A percentile compares a stretch with the other conserved stretches of the same genome.
phyloP scores from a whole-genome alignment of 2,113 vertebrate genomes.

The Halcyon malimbica region DNA sequence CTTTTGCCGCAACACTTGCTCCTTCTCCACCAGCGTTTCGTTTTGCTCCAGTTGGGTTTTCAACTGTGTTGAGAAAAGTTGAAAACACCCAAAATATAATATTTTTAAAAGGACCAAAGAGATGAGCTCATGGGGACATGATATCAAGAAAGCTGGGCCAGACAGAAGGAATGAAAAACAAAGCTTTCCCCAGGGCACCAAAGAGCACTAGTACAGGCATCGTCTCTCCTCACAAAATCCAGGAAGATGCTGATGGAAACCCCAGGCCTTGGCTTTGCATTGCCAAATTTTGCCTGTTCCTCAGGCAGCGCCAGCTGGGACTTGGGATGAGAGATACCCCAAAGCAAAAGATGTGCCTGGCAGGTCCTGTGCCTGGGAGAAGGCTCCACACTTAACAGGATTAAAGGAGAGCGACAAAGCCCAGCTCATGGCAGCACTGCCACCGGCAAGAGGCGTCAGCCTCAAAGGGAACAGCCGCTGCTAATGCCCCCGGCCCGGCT shows the following conservation, averaged over 20 bases:
- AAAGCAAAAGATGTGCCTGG: background rate
- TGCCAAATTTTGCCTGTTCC: background rate
- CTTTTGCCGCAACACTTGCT: slow-evolving; percentile 77
- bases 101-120: background rate
- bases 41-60: slow-evolving; percentile 80
- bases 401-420: background rate
- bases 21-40: slow-evolving; percentile 70
- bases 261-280: background rate
- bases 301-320: background rate
- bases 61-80: slow-evolving; percentile 68
- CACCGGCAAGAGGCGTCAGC: background rate
- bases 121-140: background rate
- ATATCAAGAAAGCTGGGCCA: background rate
- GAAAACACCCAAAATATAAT: background rate
- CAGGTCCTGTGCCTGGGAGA: background rate
- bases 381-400: background rate
- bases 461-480: background rate
- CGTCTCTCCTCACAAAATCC: background rate
- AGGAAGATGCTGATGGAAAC: accelerated
- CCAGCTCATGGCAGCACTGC: background rate
- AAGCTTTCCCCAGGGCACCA: background rate
- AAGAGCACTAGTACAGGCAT: background rate
- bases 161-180: background rate
- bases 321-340: background rate
- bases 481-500: background rate